Conservation (phyloP, 2,797 vertebrate genomes). For the Carapus acus region DNA sequence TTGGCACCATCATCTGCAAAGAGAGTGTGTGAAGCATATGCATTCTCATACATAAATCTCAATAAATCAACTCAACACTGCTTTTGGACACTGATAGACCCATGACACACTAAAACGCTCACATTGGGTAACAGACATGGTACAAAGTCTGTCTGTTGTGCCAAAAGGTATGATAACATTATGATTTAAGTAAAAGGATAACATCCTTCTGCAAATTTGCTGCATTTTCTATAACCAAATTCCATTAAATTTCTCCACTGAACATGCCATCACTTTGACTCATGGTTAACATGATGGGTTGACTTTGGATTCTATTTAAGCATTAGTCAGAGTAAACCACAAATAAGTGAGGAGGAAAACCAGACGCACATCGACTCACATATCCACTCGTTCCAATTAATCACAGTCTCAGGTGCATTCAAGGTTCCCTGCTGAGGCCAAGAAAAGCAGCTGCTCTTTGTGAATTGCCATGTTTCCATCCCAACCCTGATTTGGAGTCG, state of each 20-base stretch:
- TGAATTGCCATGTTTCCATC: slow-evolving; percentile 53
- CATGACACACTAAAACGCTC: too few relatives aligned
- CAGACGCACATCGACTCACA: slow-evolving; percentile 42
- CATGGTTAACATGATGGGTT: slow-evolving; percentile 14
- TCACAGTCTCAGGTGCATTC: slow-evolving; percentile 53
- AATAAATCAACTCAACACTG: slow-evolving; percentile 14
- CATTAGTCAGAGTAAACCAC: slow-evolving; percentile 42
- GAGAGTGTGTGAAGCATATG: too few relatives aligned
- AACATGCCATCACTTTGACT: slow-evolving; percentile 17
- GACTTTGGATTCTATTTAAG: slow-evolving; percentile 38
- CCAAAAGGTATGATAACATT: too few relatives aligned
- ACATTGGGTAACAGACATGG: too few relatives aligned
- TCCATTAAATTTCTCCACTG: background rate
- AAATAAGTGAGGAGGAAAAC: slow-evolving; percentile 49
- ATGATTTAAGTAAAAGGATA: background rate
- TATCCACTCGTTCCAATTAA: slow-evolving; percentile 55
- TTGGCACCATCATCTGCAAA: too few relatives aligned
- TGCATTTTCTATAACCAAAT: too few relatives aligned
- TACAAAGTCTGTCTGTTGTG: too few relatives aligned
- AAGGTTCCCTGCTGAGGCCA: slow-evolving; percentile 54
- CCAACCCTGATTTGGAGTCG: slow-evolving; percentile 41
- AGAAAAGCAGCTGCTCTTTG: slow-evolving; percentile 59
- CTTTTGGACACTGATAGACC: background rate
- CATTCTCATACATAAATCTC: background rate
- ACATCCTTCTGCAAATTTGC: background rate